Evolutionary conservation across 2,888 invertebrate genomes (phyloP).

Genomic region (Metallyticus violacea): DNA sequence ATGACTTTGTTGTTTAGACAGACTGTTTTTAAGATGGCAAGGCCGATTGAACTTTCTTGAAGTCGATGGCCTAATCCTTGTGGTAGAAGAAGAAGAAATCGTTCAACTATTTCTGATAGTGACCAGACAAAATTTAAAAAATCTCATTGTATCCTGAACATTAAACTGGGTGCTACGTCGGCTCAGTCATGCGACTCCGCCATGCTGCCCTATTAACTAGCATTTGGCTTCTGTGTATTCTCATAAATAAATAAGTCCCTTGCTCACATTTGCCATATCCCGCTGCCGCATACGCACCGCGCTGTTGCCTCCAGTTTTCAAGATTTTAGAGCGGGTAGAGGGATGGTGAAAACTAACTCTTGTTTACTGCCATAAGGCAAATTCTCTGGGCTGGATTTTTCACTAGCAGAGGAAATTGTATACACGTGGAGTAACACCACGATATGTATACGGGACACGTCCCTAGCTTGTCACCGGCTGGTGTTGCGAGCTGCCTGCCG

Average conservation of each 20-base stretch:
- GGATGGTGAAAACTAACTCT: neutral
- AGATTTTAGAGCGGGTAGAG: neutral
- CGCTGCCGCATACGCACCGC: too few species aligned
- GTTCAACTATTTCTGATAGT: too few species aligned
- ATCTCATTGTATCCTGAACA: too few species aligned
- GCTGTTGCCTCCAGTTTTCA: neutral
- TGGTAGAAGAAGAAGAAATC: too few species aligned
- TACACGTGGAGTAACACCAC: neutral
- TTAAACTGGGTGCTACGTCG: too few species aligned
- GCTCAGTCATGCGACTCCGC: neutral
- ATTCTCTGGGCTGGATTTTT: neutral
- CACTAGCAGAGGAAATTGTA: neutral
- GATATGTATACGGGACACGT: neutral
- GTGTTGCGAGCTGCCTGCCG: neutral
- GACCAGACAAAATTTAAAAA: too few species aligned
- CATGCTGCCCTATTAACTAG: neutral
- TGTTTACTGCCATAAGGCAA: neutral
- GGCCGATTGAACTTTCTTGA: too few species aligned
- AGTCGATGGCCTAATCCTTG: too few species aligned
- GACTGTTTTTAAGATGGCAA: too few species aligned
- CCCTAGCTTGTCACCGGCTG: neutral
- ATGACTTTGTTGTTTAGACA: too few species aligned
- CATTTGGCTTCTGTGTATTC: neutral
- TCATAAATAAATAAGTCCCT: neutral
- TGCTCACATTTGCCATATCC: neutral